Percentiles rank a stretch among this genome's conserved stretches.
Conservation (phyloP, 2,797 vertebrate genomes). For the Poliocrania exsul region DNA sequence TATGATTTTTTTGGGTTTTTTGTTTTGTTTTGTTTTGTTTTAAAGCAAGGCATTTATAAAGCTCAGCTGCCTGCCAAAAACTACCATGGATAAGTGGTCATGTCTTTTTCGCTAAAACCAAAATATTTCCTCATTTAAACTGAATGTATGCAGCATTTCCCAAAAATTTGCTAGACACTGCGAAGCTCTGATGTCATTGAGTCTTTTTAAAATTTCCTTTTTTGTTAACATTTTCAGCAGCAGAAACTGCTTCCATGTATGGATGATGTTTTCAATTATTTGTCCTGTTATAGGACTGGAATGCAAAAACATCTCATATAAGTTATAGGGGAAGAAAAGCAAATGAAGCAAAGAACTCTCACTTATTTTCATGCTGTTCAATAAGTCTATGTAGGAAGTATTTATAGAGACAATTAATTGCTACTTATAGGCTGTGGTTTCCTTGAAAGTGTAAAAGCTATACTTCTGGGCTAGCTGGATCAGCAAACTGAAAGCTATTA, state of each 20-base stretch:
- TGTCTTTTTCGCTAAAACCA: conserved; percentile 7
- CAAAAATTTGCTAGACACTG: not conserved
- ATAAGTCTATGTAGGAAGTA: not conserved
- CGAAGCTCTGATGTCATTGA: not conserved
- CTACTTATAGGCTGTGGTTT: conserved; percentile 50
- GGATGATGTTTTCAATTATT: conserved; percentile 52
- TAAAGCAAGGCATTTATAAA: not conserved
- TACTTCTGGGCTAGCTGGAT: not conserved
- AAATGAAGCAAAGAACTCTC: conserved; percentile 50
- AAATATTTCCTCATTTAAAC: conserved; percentile 32
- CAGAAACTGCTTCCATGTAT: conserved; percentile 18
- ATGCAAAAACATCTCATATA: conserved; percentile 8
- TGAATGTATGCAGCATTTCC: not conserved
- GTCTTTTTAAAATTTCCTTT: not conserved
- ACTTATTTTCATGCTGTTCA: conserved; percentile 50
- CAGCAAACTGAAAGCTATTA: not conserved
- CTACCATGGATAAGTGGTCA: not conserved
- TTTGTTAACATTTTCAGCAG: not conserved
- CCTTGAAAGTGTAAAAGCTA: conserved; percentile 36
- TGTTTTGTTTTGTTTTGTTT: not conserved
- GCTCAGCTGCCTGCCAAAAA: not conserved
- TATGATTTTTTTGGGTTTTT: not conserved
- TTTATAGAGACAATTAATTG: conserved; percentile 58
- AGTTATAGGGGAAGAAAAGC: conserved; percentile 42
- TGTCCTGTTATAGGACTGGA: conserved; percentile 18